A percentile compares a stretch with the other conserved stretches of the same genome.
Evolutionary conservation across 2,888 invertebrate genomes (phyloP).

Genomic region (Lycia hirtaria): DNA sequence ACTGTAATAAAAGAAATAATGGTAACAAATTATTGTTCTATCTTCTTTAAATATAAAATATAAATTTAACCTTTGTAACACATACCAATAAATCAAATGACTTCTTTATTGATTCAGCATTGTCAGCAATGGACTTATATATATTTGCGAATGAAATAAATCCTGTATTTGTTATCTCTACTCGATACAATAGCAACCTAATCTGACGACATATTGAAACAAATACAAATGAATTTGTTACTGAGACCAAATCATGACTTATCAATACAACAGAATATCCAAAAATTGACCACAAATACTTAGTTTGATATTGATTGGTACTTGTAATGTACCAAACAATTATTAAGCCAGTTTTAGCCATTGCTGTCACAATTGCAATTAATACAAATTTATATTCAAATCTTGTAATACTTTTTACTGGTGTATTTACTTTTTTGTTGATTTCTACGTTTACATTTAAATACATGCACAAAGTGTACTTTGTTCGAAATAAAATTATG

Average conservation of each 20-base stretch:
- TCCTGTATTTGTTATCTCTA: neutral
- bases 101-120: constrained; percentile 1
- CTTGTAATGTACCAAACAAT: neutral
- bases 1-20: neutral
- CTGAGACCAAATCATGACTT: neutral
- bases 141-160: neutral
- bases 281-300: neutral
- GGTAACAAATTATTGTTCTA: neutral
- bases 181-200: neutral
- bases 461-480: neutral
- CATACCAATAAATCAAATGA: constrained; percentile 11
- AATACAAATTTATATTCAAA: neutral
- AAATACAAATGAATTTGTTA: neutral
- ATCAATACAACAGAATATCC: neutral
- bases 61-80: neutral
- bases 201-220: neutral
- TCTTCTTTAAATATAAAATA: neutral
- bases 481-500: neutral
- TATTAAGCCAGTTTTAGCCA: neutral
- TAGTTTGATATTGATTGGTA: too few relatives aligned
- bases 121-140: constrained; percentile 7
- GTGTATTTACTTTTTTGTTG: neutral
- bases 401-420: neutral
- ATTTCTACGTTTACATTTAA: neutral
- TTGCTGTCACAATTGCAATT: too few relatives aligned